Percentiles rank a stretch among this genome's conserved stretches.
Evolutionary conservation across 1,140 invertebrate genomes (phyloP).

Genomic region (Parasteatoda tepidariorum): DNA sequence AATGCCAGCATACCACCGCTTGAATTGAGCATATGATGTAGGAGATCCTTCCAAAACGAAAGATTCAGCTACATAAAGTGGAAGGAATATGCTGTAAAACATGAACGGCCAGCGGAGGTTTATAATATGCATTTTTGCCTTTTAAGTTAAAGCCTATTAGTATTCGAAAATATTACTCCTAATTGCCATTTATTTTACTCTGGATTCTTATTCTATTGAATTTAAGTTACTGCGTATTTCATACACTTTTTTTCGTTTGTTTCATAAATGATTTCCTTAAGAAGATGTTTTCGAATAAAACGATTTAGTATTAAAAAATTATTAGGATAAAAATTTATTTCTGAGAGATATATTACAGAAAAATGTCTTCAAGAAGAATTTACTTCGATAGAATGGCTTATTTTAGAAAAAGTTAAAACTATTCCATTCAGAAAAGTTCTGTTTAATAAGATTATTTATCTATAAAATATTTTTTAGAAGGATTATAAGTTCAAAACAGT

Average conservation of each 20-base stretch:
- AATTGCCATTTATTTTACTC: neutral
- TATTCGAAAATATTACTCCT: neutral
- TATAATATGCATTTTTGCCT: neutral
- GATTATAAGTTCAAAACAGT: too few species aligned
- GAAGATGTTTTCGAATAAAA: neutral
- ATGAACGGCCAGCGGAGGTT: neutral
- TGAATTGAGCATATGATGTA: slow-evolving; percentile 88
- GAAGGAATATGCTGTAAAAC: slow-evolving; percentile 13
- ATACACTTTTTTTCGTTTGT: neutral
- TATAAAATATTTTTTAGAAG: too few species aligned
- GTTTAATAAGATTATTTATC: too few species aligned
- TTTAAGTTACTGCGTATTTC: neutral
- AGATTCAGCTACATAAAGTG: neutral
- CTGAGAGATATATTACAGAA: too few species aligned
- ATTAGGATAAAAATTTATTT: too few species aligned
- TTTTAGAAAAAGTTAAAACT: too few species aligned
- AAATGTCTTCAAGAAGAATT: too few species aligned
- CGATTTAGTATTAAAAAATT: too few species aligned
- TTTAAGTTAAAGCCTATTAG: neutral
- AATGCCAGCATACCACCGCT: slow-evolving; percentile 86
- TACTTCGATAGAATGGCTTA: too few species aligned
- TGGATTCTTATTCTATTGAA: neutral
- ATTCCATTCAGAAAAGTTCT: too few species aligned
- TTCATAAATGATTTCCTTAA: neutral
- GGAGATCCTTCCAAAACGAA: slow-evolving; percentile 79